phyloP scores from a whole-genome alignment of 2,797 vertebrate species.

The Saxicola maurus region DNA sequence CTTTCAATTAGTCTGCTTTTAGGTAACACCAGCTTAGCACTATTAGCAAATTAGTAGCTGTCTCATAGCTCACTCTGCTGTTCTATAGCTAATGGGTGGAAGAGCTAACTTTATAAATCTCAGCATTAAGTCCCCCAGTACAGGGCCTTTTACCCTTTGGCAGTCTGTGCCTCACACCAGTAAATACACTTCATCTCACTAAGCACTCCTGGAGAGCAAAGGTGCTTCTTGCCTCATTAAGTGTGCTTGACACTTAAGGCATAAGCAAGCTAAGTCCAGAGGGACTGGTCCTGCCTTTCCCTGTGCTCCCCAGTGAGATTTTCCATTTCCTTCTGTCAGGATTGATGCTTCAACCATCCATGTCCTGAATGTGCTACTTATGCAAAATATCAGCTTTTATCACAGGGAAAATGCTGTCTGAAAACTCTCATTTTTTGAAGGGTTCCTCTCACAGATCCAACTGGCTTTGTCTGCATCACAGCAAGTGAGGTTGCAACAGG shows the following conservation, averaged over 20 bases:
- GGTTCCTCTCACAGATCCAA: not conserved
- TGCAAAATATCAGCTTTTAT: conserved; percentile 35
- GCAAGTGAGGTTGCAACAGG: not conserved
- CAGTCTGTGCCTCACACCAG: not conserved
- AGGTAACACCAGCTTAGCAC: not conserved
- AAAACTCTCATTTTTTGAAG: not conserved
- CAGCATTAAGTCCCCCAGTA: not conserved
- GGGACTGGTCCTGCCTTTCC: conserved; percentile 21
- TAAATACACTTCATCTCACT: conserved; percentile 18
- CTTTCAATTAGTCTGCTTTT: not conserved
- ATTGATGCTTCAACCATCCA: conserved; percentile 45
- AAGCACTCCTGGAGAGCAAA: conserved; percentile 21
- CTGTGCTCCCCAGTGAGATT: conserved; percentile 16
- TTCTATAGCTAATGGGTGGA: conserved; percentile 4
- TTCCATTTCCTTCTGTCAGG: conserved; percentile 51
- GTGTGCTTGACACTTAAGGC: not conserved
- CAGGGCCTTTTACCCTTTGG: not conserved
- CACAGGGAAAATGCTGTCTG: not conserved
- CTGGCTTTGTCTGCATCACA: not conserved
- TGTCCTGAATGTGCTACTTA: conserved; percentile 50
- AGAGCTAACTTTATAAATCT: not conserved
- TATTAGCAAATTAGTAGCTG: not conserved
- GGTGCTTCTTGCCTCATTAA: conserved; percentile 48
- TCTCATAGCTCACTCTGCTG: not conserved
- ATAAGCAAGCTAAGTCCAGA: not conserved